Conservation (phyloP, 1,140 invertebrate genomes). For the Meloidogyne floridensis region DNA sequence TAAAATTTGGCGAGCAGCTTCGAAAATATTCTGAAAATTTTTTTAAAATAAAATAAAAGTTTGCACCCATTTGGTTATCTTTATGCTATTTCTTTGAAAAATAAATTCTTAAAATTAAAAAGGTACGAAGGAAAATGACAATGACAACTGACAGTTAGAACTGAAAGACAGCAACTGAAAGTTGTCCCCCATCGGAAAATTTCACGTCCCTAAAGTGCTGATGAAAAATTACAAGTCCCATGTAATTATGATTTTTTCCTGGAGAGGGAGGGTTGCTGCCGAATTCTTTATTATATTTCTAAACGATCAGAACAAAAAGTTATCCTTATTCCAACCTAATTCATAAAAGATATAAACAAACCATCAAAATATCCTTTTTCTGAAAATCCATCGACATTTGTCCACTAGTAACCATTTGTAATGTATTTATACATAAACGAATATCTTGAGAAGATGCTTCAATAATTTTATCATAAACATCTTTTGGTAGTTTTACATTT, state of each 20-base stretch:
- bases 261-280: too few species aligned
- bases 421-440: slow-evolving; percentile 80
- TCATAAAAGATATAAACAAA: slow-evolving; percentile 17
- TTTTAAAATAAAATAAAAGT: background rate
- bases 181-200: too few species aligned
- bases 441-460: slow-evolving; percentile 86
- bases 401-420: slow-evolving; percentile 55
- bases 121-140: too few species aligned
- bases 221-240: too few species aligned
- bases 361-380: slow-evolving; percentile 54
- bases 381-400: slow-evolving; percentile 26
- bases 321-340: slow-evolving; percentile 45
- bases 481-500: slow-evolving; percentile 78
- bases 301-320: slow-evolving; percentile 40
- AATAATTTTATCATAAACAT: slow-evolving; percentile 82
- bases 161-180: too few species aligned
- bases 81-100: too few species aligned
- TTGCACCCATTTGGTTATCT: too few species aligned
- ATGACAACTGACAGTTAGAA: too few species aligned
- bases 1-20: slow-evolving; percentile 82
- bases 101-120: too few species aligned
- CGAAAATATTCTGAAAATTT: slow-evolving; percentile 76
- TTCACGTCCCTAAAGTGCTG: too few species aligned
- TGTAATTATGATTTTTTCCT: too few species aligned
- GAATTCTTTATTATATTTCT: background rate